Conservation (phyloP, 2,113 vertebrate species). For the Pao palembangensis region DNA sequence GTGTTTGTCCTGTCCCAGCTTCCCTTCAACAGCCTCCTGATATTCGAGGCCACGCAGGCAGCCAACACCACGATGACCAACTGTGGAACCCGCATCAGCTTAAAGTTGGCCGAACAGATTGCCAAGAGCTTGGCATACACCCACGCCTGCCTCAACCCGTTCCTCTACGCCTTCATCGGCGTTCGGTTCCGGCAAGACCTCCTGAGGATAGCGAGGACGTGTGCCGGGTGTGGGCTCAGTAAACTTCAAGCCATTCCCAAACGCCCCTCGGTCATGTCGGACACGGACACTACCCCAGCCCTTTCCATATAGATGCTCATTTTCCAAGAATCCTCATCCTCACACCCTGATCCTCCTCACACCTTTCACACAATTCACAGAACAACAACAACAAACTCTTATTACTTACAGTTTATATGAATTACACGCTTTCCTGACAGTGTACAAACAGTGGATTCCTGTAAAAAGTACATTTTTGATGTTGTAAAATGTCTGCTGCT, state of each 20-base stretch:
- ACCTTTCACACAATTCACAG: slow-evolving; percentile 15
- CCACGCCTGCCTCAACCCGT: slow-evolving; percentile 87
- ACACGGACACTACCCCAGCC: slow-evolving; percentile 72
- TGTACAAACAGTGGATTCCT: slow-evolving; percentile 55
- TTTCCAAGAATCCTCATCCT: background rate
- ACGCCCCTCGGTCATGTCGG: slow-evolving; percentile 77
- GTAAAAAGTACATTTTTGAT: slow-evolving; percentile 47
- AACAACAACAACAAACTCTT: background rate
- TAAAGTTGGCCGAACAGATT: slow-evolving; percentile 79
- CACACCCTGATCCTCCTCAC: background rate
- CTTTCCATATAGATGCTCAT: slow-evolving; percentile 68
- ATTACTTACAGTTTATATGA: background rate
- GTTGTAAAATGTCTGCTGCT: background rate
- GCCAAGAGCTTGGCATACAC: slow-evolving; percentile 82
- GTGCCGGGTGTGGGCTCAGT: slow-evolving; percentile 47
- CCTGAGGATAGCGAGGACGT: slow-evolving; percentile 60
- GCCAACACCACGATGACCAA: slow-evolving; percentile 48
- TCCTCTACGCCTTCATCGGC: slow-evolving; percentile 86
- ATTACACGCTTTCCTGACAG: background rate
- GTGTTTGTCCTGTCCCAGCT: slow-evolving; percentile 86
- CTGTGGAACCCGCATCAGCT: slow-evolving; percentile 52
- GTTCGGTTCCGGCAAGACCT: slow-evolving; percentile 82
- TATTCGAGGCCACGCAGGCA: slow-evolving; percentile 74
- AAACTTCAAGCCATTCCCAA: slow-evolving; percentile 59
- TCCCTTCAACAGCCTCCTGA: slow-evolving; percentile 79